Conservation (phyloP, 2,888 invertebrate species). For the Aelia acuminata region DNA sequence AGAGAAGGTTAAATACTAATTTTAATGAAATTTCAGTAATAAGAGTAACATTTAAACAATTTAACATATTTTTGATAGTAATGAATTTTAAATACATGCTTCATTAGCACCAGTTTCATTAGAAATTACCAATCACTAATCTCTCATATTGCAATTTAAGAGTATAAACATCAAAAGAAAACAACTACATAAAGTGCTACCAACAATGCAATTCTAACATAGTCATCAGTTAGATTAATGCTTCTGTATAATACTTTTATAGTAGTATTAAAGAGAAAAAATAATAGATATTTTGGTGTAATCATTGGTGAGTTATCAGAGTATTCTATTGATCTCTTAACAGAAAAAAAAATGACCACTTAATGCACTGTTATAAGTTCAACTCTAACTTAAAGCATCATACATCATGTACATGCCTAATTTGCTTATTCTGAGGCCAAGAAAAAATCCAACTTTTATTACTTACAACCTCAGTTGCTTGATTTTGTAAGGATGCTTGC, state of each 20-base stretch:
- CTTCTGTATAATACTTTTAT: neutral
- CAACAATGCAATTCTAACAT: neutral
- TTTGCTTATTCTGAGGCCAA: conserved; percentile 59
- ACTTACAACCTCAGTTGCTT: conserved; percentile 60
- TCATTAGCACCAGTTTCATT: neutral
- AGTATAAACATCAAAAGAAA: neutral
- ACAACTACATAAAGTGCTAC: neutral
- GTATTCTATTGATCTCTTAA: neutral
- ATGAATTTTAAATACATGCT: neutral
- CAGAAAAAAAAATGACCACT: neutral
- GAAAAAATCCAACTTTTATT: conserved; percentile 62
- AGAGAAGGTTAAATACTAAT: no score
- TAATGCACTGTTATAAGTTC: neutral
- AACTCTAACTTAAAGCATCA: neutral
- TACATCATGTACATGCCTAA: conserved; percentile 38
- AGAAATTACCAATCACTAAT: neutral
- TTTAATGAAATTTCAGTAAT: neutral
- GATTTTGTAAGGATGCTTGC: conserved; percentile 57
- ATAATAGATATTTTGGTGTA: neutral
- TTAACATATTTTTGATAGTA: neutral
- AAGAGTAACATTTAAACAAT: neutral
- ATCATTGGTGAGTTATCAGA: conserved; percentile 1
- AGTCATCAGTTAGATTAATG: neutral
- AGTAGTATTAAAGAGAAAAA: neutral
- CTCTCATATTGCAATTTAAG: neutral